These are phyloP conservation scores for Helicoverpa zea DNA, from an alignment of 1,140 invertebrate species.

Conservation along the genomic window DNA sequence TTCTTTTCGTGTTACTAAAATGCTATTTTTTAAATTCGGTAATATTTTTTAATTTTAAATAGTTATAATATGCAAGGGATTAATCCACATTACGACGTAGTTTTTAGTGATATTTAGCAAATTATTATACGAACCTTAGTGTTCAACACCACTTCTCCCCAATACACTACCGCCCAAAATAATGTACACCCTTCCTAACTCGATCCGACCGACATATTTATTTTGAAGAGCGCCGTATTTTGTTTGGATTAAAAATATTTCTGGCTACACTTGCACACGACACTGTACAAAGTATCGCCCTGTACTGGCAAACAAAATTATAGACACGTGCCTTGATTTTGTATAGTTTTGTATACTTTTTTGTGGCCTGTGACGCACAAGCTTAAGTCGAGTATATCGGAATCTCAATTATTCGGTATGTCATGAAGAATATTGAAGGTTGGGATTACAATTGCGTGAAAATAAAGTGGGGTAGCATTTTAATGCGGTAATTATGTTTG, in stretches of 20 bases:
- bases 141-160: neutral
- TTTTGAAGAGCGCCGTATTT: conserved; percentile 80
- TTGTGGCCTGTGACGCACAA: conserved; percentile 35
- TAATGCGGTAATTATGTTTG: conserved; percentile 4
- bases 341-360: conserved; percentile 47
- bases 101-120: no score
- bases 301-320: conserved; percentile 48
- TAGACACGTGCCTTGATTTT: conserved; percentile 39
- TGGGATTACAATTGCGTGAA: neutral
- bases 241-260: conserved; percentile 86
- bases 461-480: neutral
- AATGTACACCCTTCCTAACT: conserved; percentile 66
- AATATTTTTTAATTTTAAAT: no score
- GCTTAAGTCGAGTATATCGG: neutral
- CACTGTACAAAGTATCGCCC: conserved; percentile 69
- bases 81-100: no score
- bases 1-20: no score
- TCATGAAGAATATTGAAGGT: conserved; percentile 1
- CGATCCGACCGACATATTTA: conserved; percentile 77
- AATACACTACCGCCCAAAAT: neutral
- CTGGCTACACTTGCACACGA: conserved; percentile 83
- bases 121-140: no score
- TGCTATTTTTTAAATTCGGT: no score
- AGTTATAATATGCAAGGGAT: no score
- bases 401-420: conserved; percentile 12